A percentile compares a stretch with the other conserved stretches of the same genome.
Conservation (phyloP, 2,888 invertebrate genomes). For the Dione juno region DNA sequence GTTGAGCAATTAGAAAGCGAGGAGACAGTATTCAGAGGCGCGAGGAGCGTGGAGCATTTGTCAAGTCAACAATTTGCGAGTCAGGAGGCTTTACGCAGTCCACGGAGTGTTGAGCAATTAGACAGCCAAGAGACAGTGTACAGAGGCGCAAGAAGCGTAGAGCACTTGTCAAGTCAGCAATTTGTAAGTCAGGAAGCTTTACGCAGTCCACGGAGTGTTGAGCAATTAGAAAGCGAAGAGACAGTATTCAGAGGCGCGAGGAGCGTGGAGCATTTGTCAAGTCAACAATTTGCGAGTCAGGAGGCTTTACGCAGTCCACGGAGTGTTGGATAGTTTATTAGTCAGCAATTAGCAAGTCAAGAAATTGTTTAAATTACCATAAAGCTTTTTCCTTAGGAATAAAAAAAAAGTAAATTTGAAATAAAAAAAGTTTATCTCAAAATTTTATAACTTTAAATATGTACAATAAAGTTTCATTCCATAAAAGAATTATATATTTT, state of each 20-base stretch:
- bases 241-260: conserved; percentile 25
- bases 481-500: no score
- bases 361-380: not conserved
- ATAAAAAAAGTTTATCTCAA: no score
- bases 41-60: conserved; percentile 39
- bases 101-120: conserved; percentile 39
- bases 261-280: conserved; percentile 35
- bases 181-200: conserved; percentile 26
- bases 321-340: no score
- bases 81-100: conserved; percentile 24
- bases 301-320: conserved; percentile 30
- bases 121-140: conserved; percentile 22
- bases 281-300: conserved; percentile 21
- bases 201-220: conserved; percentile 36
- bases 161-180: conserved; percentile 28
- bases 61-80: conserved; percentile 26
- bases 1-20: conserved; percentile 27
- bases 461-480: no score
- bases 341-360: conserved; percentile 15
- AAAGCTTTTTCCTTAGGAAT: not conserved
- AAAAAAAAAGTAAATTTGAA: no score
- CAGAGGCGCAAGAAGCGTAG: conserved; percentile 34
- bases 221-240: conserved; percentile 30
- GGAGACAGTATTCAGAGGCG: conserved; percentile 7
- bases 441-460: no score